Conservation (phyloP, 2,888 invertebrate species). For the Nymphalis urticae region DNA sequence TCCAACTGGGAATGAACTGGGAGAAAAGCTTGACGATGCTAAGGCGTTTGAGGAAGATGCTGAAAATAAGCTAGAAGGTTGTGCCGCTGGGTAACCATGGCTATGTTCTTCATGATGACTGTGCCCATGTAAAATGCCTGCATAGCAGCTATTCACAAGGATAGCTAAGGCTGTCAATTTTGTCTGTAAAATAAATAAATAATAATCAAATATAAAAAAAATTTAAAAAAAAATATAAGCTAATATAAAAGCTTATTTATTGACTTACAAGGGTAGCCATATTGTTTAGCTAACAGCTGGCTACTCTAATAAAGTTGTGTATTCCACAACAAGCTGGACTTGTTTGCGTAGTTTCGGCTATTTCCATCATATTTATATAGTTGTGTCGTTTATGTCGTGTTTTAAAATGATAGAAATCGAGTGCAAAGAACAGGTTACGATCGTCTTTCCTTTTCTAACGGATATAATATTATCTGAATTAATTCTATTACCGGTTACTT, state of each 20-base stretch:
- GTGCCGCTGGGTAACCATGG: conserved; percentile 33
- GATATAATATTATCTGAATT: conserved; percentile 63
- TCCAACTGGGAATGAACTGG: conserved; percentile 71
- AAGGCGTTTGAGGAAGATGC: conserved; percentile 43
- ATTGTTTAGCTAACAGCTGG: conserved; percentile 78
- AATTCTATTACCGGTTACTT: conserved; percentile 66
- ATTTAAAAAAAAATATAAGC: background rate
- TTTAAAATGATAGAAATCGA: conserved; percentile 48
- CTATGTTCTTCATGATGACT: conserved; percentile 34
- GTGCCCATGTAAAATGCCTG: conserved; percentile 59
- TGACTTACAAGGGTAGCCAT: conserved; percentile 76
- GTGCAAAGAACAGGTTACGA: conserved; percentile 33
- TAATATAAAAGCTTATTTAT: conserved; percentile 4
- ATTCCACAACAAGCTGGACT: conserved; percentile 66
- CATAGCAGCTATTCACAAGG: conserved; percentile 67
- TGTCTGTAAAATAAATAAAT: conserved; percentile 59
- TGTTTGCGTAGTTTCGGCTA: conserved; percentile 65
- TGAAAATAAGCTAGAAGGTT: conserved; percentile 37
- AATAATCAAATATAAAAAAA: background rate
- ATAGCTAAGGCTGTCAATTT: conserved; percentile 71
- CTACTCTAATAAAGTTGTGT: conserved; percentile 64
- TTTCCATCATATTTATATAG: conserved; percentile 77
- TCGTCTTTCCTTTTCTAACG: conserved; percentile 69
- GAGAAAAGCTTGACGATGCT: conserved; percentile 62
- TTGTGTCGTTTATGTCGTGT: conserved; percentile 54